phyloP scores from a whole-genome alignment of 2,888 invertebrate genomes.

The Cinara cedri region DNA sequence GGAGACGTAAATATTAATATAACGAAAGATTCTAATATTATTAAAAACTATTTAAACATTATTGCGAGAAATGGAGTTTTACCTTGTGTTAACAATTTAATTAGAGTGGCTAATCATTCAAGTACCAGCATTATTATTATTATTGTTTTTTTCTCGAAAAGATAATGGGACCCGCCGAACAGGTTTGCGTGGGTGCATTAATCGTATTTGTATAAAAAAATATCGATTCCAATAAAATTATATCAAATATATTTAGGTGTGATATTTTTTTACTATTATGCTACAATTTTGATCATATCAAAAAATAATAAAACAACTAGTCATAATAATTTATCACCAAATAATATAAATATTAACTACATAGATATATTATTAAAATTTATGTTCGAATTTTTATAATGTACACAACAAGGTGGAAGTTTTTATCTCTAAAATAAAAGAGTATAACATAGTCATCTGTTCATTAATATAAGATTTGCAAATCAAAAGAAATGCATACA shows the following conservation, averaged over 20 bases:
- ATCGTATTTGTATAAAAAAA: too few relatives aligned
- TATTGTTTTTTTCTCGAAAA: too few relatives aligned
- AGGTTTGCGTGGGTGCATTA: too few relatives aligned
- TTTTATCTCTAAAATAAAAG: background rate
- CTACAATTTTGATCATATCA: background rate
- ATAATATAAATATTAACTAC: background rate
- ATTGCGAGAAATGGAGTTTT: too few relatives aligned
- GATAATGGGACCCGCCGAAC: too few relatives aligned
- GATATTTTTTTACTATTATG: conserved; percentile 18
- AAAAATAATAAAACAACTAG: background rate
- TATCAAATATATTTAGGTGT: conserved; percentile 6
- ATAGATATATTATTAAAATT: background rate
- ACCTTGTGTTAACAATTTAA: too few relatives aligned
- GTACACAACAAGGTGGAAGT: background rate
- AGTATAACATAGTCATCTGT: background rate
- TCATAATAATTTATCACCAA: background rate
- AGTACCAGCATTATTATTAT: too few relatives aligned
- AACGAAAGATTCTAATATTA: too few relatives aligned
- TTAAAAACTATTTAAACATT: too few relatives aligned
- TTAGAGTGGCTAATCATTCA: too few relatives aligned
- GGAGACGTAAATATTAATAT: too few relatives aligned
- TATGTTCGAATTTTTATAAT: background rate
- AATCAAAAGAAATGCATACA: background rate
- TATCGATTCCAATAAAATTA: background rate
- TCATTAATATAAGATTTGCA: background rate